A percentile compares a stretch with the other conserved stretches of the same genome.
These are phyloP conservation scores for Leuciscus idus DNA, from an alignment of 2,113 vertebrate genomes.

Conservation along the genomic window DNA sequence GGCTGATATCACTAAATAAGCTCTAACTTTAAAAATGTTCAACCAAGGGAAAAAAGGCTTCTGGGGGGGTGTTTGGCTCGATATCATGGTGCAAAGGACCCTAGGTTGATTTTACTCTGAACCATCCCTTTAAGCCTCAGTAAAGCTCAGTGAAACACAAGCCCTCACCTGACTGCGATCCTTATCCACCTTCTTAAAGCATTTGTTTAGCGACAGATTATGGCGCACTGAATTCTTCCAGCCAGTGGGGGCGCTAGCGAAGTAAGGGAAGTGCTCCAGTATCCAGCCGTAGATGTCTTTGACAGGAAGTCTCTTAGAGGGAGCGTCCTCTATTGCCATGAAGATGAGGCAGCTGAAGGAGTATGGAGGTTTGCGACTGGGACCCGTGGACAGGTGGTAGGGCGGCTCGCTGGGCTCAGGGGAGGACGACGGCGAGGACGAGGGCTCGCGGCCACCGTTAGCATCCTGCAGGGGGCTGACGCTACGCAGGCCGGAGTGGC, in stretches of 20 bases:
- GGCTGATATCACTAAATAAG: too few species aligned
- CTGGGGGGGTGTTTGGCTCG: too few species aligned
- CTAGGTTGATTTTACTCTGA: too few species aligned
- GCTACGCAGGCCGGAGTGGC: conserved; percentile 91
- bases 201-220: conserved; percentile 97
- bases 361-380: conserved; percentile 96
- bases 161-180: conserved; percentile 94
- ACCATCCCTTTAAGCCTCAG: neutral
- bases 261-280: conserved; percentile 98
- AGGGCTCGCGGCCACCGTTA: conserved; percentile 74
- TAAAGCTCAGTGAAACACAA: neutral
- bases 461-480: conserved; percentile 94
- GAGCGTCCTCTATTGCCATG: conserved; percentile 98
- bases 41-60: too few species aligned
- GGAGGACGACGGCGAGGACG: conserved; percentile 76
- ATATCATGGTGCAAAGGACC: too few species aligned
- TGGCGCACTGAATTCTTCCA: conserved; percentile 99
- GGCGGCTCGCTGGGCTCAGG: conserved; percentile 72
- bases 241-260: conserved; percentile 94
- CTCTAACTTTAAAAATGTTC: too few species aligned
- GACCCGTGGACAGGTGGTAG: conserved; percentile 86
- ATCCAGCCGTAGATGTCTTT: conserved; percentile 99
- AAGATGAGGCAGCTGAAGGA: conserved; percentile 99
- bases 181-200: conserved; percentile 99
- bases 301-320: conserved; percentile 93